phyloP scores from a whole-genome alignment of 2,113 vertebrate species.

The Tetraodon nigroviridis region DNA sequence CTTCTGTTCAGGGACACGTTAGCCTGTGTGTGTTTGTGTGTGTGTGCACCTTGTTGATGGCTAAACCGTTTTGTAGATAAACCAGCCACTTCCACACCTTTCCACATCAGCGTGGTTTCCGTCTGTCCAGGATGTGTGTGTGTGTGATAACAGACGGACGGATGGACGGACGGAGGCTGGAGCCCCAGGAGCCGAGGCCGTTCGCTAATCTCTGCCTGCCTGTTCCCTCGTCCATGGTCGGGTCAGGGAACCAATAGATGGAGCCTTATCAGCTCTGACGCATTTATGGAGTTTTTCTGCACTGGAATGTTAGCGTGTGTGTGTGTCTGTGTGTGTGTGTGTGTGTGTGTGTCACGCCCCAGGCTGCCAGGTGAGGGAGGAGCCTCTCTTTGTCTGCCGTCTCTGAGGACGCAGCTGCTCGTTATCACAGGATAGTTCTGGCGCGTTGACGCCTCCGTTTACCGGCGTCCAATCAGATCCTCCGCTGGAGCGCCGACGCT shows the following conservation, averaged over 20 bases:
- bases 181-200: slow-evolving; percentile 46
- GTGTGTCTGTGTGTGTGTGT: slow-evolving; percentile 1
- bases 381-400: slow-evolving; percentile 33
- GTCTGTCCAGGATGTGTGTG: too few relatives aligned
- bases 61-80: slow-evolving; percentile 57
- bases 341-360: slow-evolving; percentile 9
- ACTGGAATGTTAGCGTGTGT: slow-evolving; percentile 9
- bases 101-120: slow-evolving; percentile 1
- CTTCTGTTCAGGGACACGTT: too few relatives aligned
- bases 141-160: slow-evolving; percentile 59
- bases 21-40: too few relatives aligned
- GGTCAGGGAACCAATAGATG: slow-evolving; percentile 70
- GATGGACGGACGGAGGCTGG: too few relatives aligned
- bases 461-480: too few relatives aligned
- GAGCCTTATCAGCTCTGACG: slow-evolving; percentile 73
- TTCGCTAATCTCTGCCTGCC: slow-evolving; percentile 74
- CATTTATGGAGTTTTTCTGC: slow-evolving; percentile 70
- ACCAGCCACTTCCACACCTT: slow-evolving; percentile 28
- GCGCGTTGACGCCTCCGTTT: slow-evolving; percentile 35
- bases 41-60: slow-evolving; percentile 50
- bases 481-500: too few relatives aligned
- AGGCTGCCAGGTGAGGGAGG: slow-evolving; percentile 25
- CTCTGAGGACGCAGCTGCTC: slow-evolving; percentile 56
- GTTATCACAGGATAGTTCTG: slow-evolving; percentile 60
- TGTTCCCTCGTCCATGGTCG: slow-evolving; percentile 71